Conservation (phyloP, 2,888 invertebrate genomes). For the Drosophila anceps region DNA sequence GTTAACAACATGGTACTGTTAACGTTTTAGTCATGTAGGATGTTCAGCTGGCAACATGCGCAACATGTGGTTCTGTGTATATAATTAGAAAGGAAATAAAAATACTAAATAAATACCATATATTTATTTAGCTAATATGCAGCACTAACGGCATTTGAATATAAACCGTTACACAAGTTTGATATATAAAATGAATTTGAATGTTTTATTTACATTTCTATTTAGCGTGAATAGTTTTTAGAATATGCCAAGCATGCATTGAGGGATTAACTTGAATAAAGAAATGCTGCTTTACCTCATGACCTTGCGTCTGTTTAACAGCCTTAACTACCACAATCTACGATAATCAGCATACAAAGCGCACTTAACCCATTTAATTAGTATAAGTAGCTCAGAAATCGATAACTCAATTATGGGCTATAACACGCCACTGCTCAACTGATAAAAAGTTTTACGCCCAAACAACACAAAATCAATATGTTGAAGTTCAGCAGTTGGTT, state of each 20-base stretch:
- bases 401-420: slow-evolving; percentile 6
- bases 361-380: slow-evolving; percentile 4
- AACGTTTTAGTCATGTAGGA: background rate
- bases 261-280: too few relatives aligned
- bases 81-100: too few relatives aligned
- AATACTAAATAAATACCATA: background rate
- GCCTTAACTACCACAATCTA: background rate
- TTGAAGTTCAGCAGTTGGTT: background rate
- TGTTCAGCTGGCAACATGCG: background rate
- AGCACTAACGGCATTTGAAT: background rate
- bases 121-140: background rate
- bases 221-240: too few relatives aligned
- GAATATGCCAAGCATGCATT: background rate
- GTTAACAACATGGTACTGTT: background rate
- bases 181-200: background rate
- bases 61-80: background rate
- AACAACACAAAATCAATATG: background rate
- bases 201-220: background rate
- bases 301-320: background rate
- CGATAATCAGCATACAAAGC: background rate
- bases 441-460: background rate
- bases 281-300: background rate
- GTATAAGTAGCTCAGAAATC: background rate
- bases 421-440: background rate
- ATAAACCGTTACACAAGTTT: background rate